A percentile compares a stretch with the other conserved stretches of the same genome.
Evolutionary conservation across 2,797 vertebrate species (phyloP).

Genomic region (Acanthurus leucopareius): DNA sequence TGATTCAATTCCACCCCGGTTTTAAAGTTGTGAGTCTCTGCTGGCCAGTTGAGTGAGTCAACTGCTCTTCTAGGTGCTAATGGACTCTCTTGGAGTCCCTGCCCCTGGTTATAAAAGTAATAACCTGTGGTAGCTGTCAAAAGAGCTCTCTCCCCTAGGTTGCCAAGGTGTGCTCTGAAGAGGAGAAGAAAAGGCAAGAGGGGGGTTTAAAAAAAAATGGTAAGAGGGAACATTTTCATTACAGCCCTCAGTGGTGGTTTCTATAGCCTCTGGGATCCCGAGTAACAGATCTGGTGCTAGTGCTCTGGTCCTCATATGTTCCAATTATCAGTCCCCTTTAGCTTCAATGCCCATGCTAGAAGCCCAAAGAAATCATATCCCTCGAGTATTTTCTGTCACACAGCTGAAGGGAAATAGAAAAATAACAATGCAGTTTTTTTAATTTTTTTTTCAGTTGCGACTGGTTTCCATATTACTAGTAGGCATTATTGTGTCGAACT

Average conservation of each 20-base stretch:
- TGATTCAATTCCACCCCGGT: constrained; percentile 35
- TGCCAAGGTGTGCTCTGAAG: constrained; percentile 54
- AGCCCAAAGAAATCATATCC: constrained; percentile 52
- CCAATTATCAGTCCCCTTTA: constrained; percentile 75
- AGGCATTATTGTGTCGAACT: not conserved
- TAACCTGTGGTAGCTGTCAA: constrained; percentile 80
- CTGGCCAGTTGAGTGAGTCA: constrained; percentile 59
- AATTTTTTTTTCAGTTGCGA: constrained; percentile 4
- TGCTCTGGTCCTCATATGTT: constrained; percentile 63
- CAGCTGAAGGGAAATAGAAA: constrained; percentile 34
- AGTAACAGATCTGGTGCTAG: constrained; percentile 61
- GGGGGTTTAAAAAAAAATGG: constrained; percentile 18
- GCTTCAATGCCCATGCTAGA: constrained; percentile 57
- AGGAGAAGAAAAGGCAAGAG: constrained; percentile 46
- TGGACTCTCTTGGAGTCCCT: constrained; percentile 74
- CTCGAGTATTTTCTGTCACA: constrained; percentile 47
- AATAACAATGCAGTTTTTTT: constrained; percentile 29
- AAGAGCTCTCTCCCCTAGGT: constrained; percentile 62
- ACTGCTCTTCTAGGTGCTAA: constrained; percentile 77
- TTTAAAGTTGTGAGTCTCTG: constrained; percentile 56
- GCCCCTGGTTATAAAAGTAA: constrained; percentile 81
- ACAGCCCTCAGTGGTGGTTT: constrained; percentile 65
- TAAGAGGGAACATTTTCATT: constrained; percentile 74
- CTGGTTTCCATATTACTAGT: constrained; percentile 1
- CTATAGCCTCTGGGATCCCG: constrained; percentile 67